Evolutionary conservation across 2,888 invertebrate genomes (phyloP).

Genomic region (Phorcus lineatus): DNA sequence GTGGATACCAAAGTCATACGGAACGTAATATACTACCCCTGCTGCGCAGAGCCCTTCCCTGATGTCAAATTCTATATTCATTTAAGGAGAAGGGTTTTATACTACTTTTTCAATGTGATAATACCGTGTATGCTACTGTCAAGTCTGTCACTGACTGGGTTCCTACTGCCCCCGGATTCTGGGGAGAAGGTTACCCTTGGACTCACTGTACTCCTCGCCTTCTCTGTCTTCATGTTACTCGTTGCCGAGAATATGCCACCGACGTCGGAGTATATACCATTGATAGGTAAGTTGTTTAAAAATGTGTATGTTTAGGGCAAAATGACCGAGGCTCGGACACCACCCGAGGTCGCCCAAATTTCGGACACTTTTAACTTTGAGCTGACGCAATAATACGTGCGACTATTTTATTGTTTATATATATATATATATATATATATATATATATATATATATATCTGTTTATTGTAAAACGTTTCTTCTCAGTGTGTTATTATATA

Average conservation of each 20-base stretch:
- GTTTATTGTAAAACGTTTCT: too few species aligned
- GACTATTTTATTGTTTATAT: too few species aligned
- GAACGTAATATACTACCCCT: conserved; percentile 77
- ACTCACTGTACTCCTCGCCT: conserved; percentile 79
- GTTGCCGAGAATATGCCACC: conserved; percentile 80
- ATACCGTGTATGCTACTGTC: conserved; percentile 80
- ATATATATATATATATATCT: too few species aligned
- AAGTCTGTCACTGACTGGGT: conserved; percentile 79
- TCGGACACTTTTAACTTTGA: too few species aligned
- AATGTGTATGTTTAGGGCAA: too few species aligned
- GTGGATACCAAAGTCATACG: conserved; percentile 76
- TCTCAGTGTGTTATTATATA: too few species aligned
- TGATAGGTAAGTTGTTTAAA: conserved; percentile 76
- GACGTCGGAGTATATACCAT: conserved; percentile 79
- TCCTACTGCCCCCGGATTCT: conserved; percentile 78
- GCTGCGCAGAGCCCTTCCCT: conserved; percentile 78
- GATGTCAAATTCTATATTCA: conserved; percentile 78
- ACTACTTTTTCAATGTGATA: conserved; percentile 78
- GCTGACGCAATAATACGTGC: too few species aligned
- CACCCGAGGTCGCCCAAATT: too few species aligned
- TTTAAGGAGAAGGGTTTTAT: conserved; percentile 77
- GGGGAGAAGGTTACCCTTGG: conserved; percentile 79
- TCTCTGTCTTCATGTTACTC: conserved; percentile 79
- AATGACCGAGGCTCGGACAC: too few species aligned
- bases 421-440: too few species aligned